Conservation (phyloP, 1,140 invertebrate species). For the Amphibalanus amphitrite region DNA sequence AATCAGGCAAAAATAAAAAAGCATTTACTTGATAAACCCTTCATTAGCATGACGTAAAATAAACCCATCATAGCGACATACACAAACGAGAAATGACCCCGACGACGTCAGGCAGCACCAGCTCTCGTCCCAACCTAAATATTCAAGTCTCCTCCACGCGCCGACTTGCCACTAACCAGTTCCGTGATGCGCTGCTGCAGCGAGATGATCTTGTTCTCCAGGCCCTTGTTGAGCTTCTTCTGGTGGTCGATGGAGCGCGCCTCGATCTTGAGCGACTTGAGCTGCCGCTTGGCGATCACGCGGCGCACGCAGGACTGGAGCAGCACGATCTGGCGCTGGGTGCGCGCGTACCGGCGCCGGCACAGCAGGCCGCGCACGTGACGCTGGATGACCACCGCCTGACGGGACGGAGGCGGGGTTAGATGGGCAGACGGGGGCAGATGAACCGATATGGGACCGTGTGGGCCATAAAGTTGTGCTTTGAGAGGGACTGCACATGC, state of each 20-base stretch:
- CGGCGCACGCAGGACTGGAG: slow-evolving; percentile 61
- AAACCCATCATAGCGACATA: too few species aligned
- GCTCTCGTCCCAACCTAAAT: too few species aligned
- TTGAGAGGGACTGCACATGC: too few species aligned
- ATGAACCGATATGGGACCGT: too few species aligned
- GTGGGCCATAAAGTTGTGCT: too few species aligned
- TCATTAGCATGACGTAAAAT: too few species aligned
- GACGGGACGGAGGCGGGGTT: background rate
- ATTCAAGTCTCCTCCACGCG: too few species aligned
- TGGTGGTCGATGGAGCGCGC: slow-evolving; percentile 86
- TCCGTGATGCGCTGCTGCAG: slow-evolving; percentile 81
- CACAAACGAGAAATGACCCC: too few species aligned
- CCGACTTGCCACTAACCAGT: too few species aligned
- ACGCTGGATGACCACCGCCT: slow-evolving; percentile 53
- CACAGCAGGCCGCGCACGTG: slow-evolving; percentile 58
- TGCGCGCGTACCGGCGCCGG: slow-evolving; percentile 43
- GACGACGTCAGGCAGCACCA: too few species aligned
- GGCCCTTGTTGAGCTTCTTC: slow-evolving; percentile 82
- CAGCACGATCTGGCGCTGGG: slow-evolving; percentile 48
- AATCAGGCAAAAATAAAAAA: too few species aligned
- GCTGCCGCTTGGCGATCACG: slow-evolving; percentile 56
- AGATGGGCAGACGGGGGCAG: background rate
- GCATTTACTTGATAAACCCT: too few species aligned
- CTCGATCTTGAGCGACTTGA: slow-evolving; percentile 73
- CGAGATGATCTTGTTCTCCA: slow-evolving; percentile 96